Conservation (phyloP, 2,113 vertebrate species). For the Riparia riparia region DNA sequence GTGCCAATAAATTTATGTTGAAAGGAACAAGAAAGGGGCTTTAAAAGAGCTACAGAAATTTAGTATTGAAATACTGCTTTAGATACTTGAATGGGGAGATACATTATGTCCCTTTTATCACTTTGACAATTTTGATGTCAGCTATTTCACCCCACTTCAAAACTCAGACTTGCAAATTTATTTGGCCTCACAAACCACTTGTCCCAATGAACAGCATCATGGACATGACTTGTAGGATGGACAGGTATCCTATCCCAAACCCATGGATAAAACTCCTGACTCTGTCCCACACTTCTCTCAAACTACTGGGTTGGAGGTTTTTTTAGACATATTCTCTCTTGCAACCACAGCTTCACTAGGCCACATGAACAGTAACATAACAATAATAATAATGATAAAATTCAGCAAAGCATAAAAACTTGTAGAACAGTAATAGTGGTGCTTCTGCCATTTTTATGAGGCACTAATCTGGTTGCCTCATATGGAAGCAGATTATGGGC, state of each 20-base stretch:
- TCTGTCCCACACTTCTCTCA: background rate
- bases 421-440: conserved; percentile 43
- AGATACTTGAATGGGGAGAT: background rate
- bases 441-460: conserved; percentile 65
- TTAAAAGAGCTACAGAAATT: background rate
- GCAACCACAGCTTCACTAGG: background rate
- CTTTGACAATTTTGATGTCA: background rate
- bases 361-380: background rate
- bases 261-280: background rate
- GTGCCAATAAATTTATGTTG: background rate
- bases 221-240: background rate
- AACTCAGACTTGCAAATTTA: background rate
- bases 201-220: background rate
- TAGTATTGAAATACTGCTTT: background rate
- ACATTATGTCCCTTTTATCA: background rate
- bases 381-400: conserved; percentile 57
- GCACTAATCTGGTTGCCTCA: conserved; percentile 68
- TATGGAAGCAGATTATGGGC: conserved; percentile 67
- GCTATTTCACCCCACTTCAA: background rate
- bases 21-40: background rate
- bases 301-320: fast-evolving
- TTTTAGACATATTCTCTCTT: background rate
- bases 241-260: background rate
- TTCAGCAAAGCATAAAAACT: conserved; percentile 49
- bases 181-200: background rate